Conservation (phyloP, 2,797 vertebrate species). For the Enteromius trimaculatus region DNA sequence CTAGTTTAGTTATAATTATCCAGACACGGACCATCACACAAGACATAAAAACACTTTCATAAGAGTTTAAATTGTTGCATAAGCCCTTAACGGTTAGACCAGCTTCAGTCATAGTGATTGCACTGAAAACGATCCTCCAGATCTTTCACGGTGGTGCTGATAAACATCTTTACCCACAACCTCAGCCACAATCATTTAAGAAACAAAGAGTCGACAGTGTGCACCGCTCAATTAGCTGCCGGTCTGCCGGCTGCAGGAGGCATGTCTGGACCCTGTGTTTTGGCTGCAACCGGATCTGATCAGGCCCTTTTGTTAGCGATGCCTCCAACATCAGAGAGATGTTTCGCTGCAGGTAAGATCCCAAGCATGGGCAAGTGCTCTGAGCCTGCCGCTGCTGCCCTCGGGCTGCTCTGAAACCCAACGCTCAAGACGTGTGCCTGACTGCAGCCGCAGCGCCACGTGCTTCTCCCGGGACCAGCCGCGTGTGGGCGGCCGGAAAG, state of each 20-base stretch:
- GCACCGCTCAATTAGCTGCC: neutral
- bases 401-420: slow-evolving; percentile 69
- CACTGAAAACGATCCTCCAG: slow-evolving; percentile 11
- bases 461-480: slow-evolving; percentile 11
- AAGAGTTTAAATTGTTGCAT: neutral
- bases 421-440: slow-evolving; percentile 70
- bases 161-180: slow-evolving; percentile 29
- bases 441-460: slow-evolving; percentile 11
- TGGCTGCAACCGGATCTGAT: neutral
- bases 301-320: neutral
- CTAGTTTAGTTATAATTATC: neutral
- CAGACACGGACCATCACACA: neutral
- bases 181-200: slow-evolving; percentile 16
- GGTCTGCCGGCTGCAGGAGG: slow-evolving; percentile 4
- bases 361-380: slow-evolving; percentile 66
- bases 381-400: slow-evolving; percentile 58
- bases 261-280: slow-evolving; percentile 28
- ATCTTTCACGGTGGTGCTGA: slow-evolving; percentile 24
- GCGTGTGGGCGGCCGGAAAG: slow-evolving; percentile 22
- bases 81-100: neutral
- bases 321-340: slow-evolving; percentile 4
- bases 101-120: neutral
- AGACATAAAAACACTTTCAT: neutral
- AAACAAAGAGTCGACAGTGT: slow-evolving; percentile 33
- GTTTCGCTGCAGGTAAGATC: slow-evolving; percentile 26